Base-by-base conservation (phyloP, 2,888 invertebrate genomes). In the Helleia helle region DNA sequence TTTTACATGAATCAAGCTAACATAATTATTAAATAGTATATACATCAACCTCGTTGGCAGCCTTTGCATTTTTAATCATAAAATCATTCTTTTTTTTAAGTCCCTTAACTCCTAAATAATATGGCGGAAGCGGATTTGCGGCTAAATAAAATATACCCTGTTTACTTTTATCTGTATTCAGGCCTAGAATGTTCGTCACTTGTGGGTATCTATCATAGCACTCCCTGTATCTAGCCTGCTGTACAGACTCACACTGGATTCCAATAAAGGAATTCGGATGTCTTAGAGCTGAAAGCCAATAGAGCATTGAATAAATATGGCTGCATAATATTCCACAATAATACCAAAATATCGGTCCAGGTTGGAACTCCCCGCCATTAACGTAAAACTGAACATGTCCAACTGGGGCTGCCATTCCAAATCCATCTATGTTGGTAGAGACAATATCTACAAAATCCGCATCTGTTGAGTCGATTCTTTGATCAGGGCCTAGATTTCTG, bases 351-450 rank as follows among this genome's bases (percentile, higher is more conserved):
- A 34, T 2, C 7, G 34, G 22, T 8, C 34, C 34, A 1, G 60
- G 57, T 36, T 65, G 65, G 36, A 48, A 70, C 40, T 77, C 79
- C 0, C 79, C 79, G 0, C 79, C 79, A 14, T 80, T 80, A 2
- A 79, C 68, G 43, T 76, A 80, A 42, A 69, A 74, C 40, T 72
- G 72, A 0, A 72, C 61, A 49, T 79, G 76, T 1, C 74, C 79
- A 0, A 73, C 50, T 0, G 79, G 74, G 0, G 71, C 66, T 0
- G 75, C 73, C 66, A 72, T 71, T 0, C 79, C 79, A 2, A 55
- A 73, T 0, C 62, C 71, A 26, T 80, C 79, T 0, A 76, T 71
- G 42, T 79, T 79, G 0, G 79, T 79, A 1, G 51, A 44, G 0
- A 80, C 27, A 0, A 69, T 55, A 4, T 73, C 70, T 0, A 80